Conservation (phyloP, 2,888 invertebrate species). For the Trichacis sp. region DNA sequence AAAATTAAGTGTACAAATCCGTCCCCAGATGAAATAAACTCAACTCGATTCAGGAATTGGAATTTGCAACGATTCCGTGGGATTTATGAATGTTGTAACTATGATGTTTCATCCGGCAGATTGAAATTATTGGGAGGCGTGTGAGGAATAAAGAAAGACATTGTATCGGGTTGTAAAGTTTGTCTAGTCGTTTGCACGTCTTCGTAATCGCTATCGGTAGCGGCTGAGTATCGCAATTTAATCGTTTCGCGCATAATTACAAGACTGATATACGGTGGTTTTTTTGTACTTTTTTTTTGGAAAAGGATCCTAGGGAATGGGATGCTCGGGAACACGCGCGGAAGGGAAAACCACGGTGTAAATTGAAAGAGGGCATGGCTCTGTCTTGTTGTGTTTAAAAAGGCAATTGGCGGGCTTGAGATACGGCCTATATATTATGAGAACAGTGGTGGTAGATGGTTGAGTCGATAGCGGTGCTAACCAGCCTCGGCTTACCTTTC, state of each 20-base stretch:
- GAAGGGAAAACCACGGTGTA: slow-evolving; percentile 53
- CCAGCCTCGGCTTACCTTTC: slow-evolving; percentile 46
- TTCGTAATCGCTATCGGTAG: slow-evolving; percentile 38
- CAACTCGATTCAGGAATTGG: no score
- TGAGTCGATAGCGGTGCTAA: slow-evolving; percentile 59
- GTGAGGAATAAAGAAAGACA: slow-evolving; percentile 5
- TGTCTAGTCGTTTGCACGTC: neutral
- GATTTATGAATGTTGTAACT: slow-evolving; percentile 27
- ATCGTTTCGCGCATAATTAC: slow-evolving; percentile 50
- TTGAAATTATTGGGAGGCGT: slow-evolving; percentile 7
- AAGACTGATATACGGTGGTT: slow-evolving; percentile 45
- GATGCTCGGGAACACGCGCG: slow-evolving; percentile 29
- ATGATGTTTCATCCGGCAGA: neutral
- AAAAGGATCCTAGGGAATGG: no score
- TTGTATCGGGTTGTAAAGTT: slow-evolving; percentile 1
- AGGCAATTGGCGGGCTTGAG: slow-evolving; percentile 67
- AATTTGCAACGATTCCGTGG: slow-evolving; percentile 28
- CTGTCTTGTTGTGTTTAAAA: slow-evolving; percentile 67
- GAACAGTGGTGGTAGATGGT: slow-evolving; percentile 62
- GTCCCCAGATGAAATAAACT: no score
- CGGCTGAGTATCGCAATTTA: slow-evolving; percentile 43
- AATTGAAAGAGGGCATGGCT: slow-evolving; percentile 66
- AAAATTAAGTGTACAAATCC: no score
- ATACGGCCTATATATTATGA: slow-evolving; percentile 66
- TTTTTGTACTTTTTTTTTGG: no score